Percentiles rank a stretch among this genome's conserved stretches.
Evolutionary conservation across 1,140 invertebrate species (phyloP).

Genomic region (Drosophila serrata): DNA sequence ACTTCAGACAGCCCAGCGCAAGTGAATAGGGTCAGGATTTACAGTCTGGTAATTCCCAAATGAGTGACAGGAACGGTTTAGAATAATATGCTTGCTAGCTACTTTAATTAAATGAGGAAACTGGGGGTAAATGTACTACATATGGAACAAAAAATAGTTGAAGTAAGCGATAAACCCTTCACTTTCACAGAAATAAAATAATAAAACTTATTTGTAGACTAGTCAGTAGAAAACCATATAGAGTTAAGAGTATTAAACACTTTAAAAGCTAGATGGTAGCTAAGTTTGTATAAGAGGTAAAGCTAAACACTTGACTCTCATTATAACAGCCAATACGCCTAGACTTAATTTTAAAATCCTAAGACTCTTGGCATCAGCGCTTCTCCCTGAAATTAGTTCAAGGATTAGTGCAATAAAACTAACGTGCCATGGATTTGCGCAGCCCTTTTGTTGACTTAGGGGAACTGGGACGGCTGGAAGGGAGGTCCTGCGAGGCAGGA

Average conservation of each 20-base stretch:
- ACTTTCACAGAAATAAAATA: too few species aligned
- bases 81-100: too few species aligned
- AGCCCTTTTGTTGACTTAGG: conserved; percentile 66
- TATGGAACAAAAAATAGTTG: too few species aligned
- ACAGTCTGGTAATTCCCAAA: background rate
- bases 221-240: too few species aligned
- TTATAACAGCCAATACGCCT: conserved; percentile 53
- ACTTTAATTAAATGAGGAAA: background rate
- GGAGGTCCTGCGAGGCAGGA: background rate
- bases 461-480: conserved; percentile 8
- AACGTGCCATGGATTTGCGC: conserved; percentile 70
- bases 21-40: conserved; percentile 1
- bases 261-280: too few species aligned
- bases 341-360: conserved; percentile 54
- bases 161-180: too few species aligned
- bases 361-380: conserved; percentile 35
- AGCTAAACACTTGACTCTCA: conserved; percentile 2
- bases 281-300: too few species aligned
- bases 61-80: too few species aligned
- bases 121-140: too few species aligned
- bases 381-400: conserved; percentile 72
- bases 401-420: conserved; percentile 81
- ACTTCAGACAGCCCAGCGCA: conserved; percentile 23
- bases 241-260: too few species aligned
- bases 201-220: too few species aligned